phyloP scores from a whole-genome alignment of 2,113 vertebrate species.

The Eubucco bourcierii region DNA sequence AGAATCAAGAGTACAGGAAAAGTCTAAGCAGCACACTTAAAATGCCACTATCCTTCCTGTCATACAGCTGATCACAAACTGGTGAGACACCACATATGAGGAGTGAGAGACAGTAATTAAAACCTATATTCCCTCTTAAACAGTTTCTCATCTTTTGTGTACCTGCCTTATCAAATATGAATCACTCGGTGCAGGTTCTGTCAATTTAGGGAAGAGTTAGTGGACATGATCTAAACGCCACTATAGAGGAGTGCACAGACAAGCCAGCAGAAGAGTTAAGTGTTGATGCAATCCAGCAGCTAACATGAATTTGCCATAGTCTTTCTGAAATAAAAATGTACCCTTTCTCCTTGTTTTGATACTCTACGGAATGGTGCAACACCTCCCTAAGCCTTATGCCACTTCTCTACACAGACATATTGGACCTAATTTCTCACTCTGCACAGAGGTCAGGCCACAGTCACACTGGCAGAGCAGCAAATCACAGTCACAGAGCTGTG shows the following conservation, averaged over 20 bases:
- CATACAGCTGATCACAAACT: not conserved
- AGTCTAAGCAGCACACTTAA: not conserved
- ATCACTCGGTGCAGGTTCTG: not conserved
- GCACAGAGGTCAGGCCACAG: not conserved
- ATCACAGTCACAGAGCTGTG: not conserved
- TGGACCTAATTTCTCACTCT: not conserved
- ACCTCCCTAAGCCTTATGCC: not conserved
- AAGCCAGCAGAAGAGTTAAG: not conserved
- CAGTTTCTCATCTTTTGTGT: not conserved
- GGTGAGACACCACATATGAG: not conserved
- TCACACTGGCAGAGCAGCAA: fast-evolving
- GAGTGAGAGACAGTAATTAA: not conserved
- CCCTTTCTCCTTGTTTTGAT: conserved; percentile 6
- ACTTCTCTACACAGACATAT: not conserved
- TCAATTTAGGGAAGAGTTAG: not conserved
- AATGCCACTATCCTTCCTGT: not conserved
- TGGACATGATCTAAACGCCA: not conserved
- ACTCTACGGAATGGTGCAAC: not conserved
- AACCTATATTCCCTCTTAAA: not conserved
- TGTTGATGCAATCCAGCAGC: not conserved
- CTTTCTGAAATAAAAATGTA: not conserved
- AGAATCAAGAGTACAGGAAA: not conserved
- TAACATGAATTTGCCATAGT: not conserved
- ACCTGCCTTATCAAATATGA: not conserved
- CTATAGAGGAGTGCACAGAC: not conserved